Percentiles rank a stretch among this genome's conserved stretches.
Evolutionary conservation across 92 coral and sea anemone genomes (phyloP).

Genomic region (Porites divaricata): DNA sequence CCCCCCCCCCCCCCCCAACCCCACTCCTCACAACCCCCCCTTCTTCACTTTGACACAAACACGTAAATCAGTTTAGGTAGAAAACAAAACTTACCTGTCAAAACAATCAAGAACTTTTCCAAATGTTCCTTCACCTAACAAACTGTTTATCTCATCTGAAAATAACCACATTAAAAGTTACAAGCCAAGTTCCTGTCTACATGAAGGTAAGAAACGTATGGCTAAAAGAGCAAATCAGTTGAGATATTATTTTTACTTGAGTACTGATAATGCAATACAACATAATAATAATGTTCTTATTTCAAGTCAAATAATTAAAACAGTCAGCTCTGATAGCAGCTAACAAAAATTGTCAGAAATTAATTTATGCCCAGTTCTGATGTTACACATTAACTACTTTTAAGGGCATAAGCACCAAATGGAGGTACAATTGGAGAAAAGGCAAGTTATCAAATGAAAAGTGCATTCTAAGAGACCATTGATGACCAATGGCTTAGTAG

Average conservation of each 20-base stretch:
- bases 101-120: conserved; percentile 94
- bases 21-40: no score
- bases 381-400: background rate
- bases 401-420: background rate
- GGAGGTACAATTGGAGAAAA: background rate
- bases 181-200: background rate
- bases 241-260: no score
- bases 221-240: background rate
- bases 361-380: background rate
- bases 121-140: conserved; percentile 98
- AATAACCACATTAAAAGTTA: conserved; percentile 8
- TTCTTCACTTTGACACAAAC: no score
- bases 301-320: no score
- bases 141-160: conserved; percentile 85
- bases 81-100: conserved; percentile 77
- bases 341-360: no score
- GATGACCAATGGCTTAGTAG: background rate
- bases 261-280: background rate
- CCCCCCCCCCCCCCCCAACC: no score
- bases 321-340: no score
- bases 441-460: background rate
- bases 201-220: background rate
- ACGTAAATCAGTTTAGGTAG: no score
- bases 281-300: background rate
- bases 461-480: background rate